Conservation (phyloP, 2,888 invertebrate genomes). For the Melolontha melolontha region DNA sequence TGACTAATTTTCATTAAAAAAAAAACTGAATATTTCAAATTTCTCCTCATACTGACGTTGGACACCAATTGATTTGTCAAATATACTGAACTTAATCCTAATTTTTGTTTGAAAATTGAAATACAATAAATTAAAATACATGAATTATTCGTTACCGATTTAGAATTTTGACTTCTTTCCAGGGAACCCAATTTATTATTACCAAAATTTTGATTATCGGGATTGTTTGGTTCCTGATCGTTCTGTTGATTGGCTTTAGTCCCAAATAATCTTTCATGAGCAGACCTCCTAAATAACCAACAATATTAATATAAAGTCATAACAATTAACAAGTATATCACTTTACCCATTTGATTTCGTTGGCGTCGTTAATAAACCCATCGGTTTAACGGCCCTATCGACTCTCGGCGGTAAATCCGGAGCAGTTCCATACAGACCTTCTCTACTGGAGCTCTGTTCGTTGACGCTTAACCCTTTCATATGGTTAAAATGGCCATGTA, state of each 20-base stretch:
- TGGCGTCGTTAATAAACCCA: conserved; percentile 65
- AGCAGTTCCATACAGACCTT: conserved; percentile 66
- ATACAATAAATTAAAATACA: too few species aligned
- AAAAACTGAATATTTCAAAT: too few species aligned
- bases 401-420: conserved; percentile 90
- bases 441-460: conserved; percentile 58
- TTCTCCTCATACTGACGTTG: too few species aligned
- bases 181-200: conserved; percentile 61
- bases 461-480: conserved; percentile 59
- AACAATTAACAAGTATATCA: neutral
- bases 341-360: conserved; percentile 61
- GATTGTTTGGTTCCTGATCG: conserved; percentile 50
- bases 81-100: too few species aligned
- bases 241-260: conserved; percentile 59
- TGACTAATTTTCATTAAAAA: too few species aligned
- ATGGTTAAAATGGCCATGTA: conserved; percentile 61
- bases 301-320: neutral
- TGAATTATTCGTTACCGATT: conserved; percentile 59
- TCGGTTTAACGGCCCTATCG: conserved; percentile 82
- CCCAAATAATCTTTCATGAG: conserved; percentile 81
- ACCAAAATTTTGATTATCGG: conserved; percentile 57
- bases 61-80: too few species aligned
- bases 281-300: conserved; percentile 64
- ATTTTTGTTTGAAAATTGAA: too few species aligned
- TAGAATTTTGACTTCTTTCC: conserved; percentile 64